Evolutionary conservation across 1,140 invertebrate genomes (phyloP).

Genomic region (Pollicipes pollicipes): DNA sequence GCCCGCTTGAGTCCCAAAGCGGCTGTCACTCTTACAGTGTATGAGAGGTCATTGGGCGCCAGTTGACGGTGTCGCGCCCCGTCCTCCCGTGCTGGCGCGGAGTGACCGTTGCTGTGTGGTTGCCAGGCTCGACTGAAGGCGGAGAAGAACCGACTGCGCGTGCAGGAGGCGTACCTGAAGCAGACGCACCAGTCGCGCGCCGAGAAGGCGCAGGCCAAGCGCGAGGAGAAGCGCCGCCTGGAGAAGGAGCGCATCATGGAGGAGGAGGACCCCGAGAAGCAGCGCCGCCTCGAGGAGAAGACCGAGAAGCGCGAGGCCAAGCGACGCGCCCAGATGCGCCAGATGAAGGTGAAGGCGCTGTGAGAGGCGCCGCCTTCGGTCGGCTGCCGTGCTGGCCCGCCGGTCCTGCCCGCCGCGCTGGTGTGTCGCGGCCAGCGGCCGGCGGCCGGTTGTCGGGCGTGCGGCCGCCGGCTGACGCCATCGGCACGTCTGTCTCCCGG

Average conservation of each 20-base stretch:
- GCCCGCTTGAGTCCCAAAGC: too few relatives aligned
- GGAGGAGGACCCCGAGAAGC: conserved; percentile 7
- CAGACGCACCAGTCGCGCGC: conserved; percentile 78
- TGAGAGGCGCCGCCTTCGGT: neutral
- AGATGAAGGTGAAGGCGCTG: neutral
- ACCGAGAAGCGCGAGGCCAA: conserved; percentile 48
- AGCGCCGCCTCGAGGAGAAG: conserved; percentile 31
- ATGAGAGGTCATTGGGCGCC: too few relatives aligned
- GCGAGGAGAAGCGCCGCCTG: conserved; percentile 67
- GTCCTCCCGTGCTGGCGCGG: too few relatives aligned
- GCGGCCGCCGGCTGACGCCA: too few relatives aligned
- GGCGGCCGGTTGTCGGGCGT: too few relatives aligned
- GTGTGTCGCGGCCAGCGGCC: too few relatives aligned
- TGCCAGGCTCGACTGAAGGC: conserved; percentile 61
- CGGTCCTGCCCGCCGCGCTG: too few relatives aligned
- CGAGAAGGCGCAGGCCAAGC: conserved; percentile 60
- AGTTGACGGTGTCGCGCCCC: too few relatives aligned
- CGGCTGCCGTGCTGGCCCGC: too few relatives aligned
- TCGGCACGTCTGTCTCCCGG: too few relatives aligned
- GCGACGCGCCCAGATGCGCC: neutral
- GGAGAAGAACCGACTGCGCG: conserved; percentile 76
- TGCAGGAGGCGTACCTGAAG: conserved; percentile 82
- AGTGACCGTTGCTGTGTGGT: neutral
- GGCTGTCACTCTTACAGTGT: too few relatives aligned
- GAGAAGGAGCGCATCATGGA: conserved; percentile 71